Percentiles rank a stretch among this genome's conserved stretches.
Evolutionary conservation across 2,888 invertebrate genomes (phyloP).

Genomic region (Lottia scabra): DNA sequence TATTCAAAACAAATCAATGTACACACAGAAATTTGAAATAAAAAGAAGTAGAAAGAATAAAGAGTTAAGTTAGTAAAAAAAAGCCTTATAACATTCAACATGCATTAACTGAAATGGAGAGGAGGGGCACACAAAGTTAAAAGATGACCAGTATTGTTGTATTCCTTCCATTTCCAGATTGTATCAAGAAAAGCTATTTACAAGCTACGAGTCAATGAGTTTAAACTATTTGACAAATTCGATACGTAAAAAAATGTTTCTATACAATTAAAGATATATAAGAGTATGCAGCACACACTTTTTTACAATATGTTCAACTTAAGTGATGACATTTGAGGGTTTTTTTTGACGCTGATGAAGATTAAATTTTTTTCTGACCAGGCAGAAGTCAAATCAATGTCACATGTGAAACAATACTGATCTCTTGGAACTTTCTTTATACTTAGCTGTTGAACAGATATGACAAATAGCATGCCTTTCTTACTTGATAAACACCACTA

Average conservation of each 20-base stretch:
- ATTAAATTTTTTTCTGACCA: too few relatives aligned
- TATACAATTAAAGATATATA: too few relatives aligned
- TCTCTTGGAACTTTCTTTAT: neutral
- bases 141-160: conserved; percentile 6
- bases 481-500: conserved; percentile 58
- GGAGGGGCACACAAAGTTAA: conserved; percentile 10
- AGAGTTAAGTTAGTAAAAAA: neutral
- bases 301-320: neutral
- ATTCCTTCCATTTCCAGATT: too few relatives aligned
- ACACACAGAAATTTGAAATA: neutral
- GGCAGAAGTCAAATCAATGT: too few relatives aligned
- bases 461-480: conserved; percentile 12
- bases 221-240: too few relatives aligned
- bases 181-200: too few relatives aligned
- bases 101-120: neutral
- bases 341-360: too few relatives aligned
- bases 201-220: too few relatives aligned
- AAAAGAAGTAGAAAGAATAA: conserved; percentile 3
- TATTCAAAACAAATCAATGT: neutral
- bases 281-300: neutral
- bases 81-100: neutral
- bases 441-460: conserved; percentile 11
- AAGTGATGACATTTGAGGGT: too few relatives aligned
- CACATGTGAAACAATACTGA: neutral
- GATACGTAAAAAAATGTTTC: too few relatives aligned